phyloP scores from a whole-genome alignment of 2,113 vertebrate species.

The Gallinago jamesoni region DNA sequence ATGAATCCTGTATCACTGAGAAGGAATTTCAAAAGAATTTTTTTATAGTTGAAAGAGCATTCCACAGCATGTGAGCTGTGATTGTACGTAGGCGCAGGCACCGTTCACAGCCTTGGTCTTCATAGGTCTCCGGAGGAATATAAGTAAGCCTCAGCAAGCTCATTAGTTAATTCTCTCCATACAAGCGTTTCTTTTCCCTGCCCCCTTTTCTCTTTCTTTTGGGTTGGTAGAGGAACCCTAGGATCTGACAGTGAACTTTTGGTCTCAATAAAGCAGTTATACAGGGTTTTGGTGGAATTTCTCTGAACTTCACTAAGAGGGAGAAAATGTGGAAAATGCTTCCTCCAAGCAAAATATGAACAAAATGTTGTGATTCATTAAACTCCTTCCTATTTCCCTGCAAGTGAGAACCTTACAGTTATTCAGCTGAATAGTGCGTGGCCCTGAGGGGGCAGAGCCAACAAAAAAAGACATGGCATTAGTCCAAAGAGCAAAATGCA shows the following conservation, averaged over 20 bases:
- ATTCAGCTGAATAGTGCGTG: background rate
- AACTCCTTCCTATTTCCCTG: slow-evolving; percentile 41
- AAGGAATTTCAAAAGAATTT: slow-evolving; percentile 6
- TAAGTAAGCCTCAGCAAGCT: slow-evolving; percentile 47
- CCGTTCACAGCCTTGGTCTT: slow-evolving; percentile 37
- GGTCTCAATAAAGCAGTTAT: slow-evolving; percentile 19
- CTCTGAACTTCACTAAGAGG: background rate
- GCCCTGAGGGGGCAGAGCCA: slow-evolving; percentile 28
- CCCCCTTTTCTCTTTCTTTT: background rate
- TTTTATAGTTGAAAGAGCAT: slow-evolving; percentile 38
- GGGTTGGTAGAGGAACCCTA: background rate
- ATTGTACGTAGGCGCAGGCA: slow-evolving; percentile 22
- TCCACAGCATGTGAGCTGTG: slow-evolving; percentile 53
- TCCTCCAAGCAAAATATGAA: slow-evolving; percentile 41
- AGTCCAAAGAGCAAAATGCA: slow-evolving; percentile 62
- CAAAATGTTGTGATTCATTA: slow-evolving; percentile 57
- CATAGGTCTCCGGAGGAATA: slow-evolving; percentile 37
- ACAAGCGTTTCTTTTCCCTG: background rate
- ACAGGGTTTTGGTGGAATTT: background rate
- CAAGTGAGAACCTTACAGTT: slow-evolving; percentile 49
- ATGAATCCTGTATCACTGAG: background rate
- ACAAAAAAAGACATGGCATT: slow-evolving; percentile 43
- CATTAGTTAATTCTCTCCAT: slow-evolving; percentile 3
- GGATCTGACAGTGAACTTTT: slow-evolving; percentile 18
- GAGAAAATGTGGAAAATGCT: slow-evolving; percentile 47